phyloP scores from a whole-genome alignment of 1,140 invertebrate genomes.

The Luehdorfia chinensis region DNA sequence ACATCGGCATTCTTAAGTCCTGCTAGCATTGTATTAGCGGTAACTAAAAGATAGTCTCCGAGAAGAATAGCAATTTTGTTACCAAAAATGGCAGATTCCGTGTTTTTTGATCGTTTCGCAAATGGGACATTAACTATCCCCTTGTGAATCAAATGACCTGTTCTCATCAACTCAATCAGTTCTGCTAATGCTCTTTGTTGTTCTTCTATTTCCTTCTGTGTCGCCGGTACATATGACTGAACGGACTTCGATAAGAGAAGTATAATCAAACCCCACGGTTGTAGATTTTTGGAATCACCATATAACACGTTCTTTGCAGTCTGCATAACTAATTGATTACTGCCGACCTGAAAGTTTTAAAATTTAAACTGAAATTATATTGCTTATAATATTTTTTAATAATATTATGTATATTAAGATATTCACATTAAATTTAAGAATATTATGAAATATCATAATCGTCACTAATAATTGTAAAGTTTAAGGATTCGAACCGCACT shows the following conservation, averaged over 20 bases:
- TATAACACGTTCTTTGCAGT: conserved; percentile 90
- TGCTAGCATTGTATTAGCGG: conserved; percentile 87
- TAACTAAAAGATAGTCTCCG: conserved; percentile 93
- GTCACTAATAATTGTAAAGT: no score
- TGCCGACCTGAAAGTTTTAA: conserved; percentile 79
- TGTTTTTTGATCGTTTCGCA: conserved; percentile 69
- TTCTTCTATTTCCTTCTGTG: conserved; percentile 54
- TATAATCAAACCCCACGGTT: conserved; percentile 92
- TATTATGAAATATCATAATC: no score
- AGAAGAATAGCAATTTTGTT: conserved; percentile 94
- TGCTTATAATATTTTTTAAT: no score
- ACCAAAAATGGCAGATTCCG: conserved; percentile 81
- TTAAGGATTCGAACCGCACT: no score
- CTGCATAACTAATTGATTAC: conserved; percentile 92
- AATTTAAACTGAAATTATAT: no score
- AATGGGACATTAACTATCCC: conserved; percentile 86
- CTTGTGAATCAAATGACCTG: conserved; percentile 93
- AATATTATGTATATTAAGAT: no score
- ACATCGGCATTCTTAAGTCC: conserved; percentile 83
- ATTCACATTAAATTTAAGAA: no score
- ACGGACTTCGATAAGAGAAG: conserved; percentile 91
- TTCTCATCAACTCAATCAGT: conserved; percentile 96
- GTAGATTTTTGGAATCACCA: conserved; percentile 90
- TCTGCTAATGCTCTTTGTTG: conserved; percentile 91
- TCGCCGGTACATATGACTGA: conserved; percentile 35